Evolutionary conservation across 2,797 vertebrate species (phyloP), one percentile per base, ranked within the genome.

Genomic region (Fringilla coelebs): DNA sequence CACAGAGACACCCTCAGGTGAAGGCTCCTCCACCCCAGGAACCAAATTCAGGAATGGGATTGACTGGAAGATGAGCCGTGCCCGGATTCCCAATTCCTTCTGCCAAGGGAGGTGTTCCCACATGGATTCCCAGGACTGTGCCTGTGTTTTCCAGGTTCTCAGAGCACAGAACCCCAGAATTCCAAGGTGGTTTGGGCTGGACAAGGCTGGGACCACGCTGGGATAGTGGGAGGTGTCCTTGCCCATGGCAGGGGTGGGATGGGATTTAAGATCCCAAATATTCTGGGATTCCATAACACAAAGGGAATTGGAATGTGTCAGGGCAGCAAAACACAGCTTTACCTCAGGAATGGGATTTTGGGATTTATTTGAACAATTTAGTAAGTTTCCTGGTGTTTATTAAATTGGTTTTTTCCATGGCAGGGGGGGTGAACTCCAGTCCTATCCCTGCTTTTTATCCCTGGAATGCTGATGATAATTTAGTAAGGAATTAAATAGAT

Each of bases 51-150:
- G 3, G 32, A 40, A 22, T 3, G 12, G 52, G 45, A 46, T 71
- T 51, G 20, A n/a, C 13, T 24, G 17, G 31, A 24, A 28, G 6
- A 6, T 1, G 31, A 46, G 43, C 20, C 9, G 1, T 19, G 15
- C 24, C 58, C 11, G 0, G 18, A 13, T 54, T 38, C 38, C 21
- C 20, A 5, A 19, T 9, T 40, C 70, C 46, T 49, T 15, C 20
- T 10, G 41, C 58, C 8, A 3, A 0, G 4, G 32, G 38, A 70
- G 10, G 17, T 3, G n/a, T 8, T 72, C 5, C 57, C 3, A 0
- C 18, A 8, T 0, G 1, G 18, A 17, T n/a, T 43, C 14, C n/a
- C 66, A 28, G 46, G 18, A 13, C 8, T 0, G 0, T 7, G 9
- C 2, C 17, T 19, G 13, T 31, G 45, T 32, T 82, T 43, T 28